Evolutionary conservation across 1,140 invertebrate genomes (phyloP).

Genomic region (Glossosoma conforme): DNA sequence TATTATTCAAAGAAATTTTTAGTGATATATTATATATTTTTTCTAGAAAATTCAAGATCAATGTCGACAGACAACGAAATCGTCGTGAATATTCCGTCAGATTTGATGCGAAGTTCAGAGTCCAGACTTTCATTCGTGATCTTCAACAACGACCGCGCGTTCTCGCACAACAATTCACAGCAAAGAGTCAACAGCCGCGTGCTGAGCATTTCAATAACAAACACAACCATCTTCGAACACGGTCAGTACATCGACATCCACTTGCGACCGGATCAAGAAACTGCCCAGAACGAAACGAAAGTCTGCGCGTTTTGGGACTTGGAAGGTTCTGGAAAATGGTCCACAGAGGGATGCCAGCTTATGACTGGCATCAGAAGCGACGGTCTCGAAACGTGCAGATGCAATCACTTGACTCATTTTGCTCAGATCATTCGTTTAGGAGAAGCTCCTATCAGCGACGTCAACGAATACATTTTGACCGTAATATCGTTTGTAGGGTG

Average conservation of each 20-base stretch:
- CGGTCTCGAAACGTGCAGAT: slow-evolving; percentile 43
- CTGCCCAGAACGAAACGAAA: slow-evolving; percentile 37
- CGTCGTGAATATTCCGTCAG: slow-evolving; percentile 39
- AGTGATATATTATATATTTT: too few relatives aligned
- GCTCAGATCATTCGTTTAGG: slow-evolving; percentile 43
- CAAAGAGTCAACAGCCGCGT: slow-evolving; percentile 35
- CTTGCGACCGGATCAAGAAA: slow-evolving; percentile 32
- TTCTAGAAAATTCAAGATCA: background rate
- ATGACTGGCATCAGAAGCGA: slow-evolving; percentile 17
- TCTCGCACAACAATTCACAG: slow-evolving; percentile 25
- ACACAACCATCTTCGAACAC: slow-evolving; percentile 36
- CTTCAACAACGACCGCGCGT: slow-evolving; percentile 45
- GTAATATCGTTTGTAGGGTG: slow-evolving; percentile 44
- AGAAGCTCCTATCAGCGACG: slow-evolving; percentile 35
- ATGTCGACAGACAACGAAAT: slow-evolving; percentile 34
- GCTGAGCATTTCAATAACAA: slow-evolving; percentile 36
- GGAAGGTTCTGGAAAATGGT: slow-evolving; percentile 38
- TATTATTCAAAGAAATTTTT: background rate
- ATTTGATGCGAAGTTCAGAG: slow-evolving; percentile 32
- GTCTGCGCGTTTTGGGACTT: slow-evolving; percentile 48
- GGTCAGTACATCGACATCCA: slow-evolving; percentile 45
- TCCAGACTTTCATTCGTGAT: slow-evolving; percentile 44
- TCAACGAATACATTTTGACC: slow-evolving; percentile 37
- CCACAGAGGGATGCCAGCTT: slow-evolving; percentile 39
- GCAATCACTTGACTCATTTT: slow-evolving; percentile 49